These are phyloP conservation scores for Apaloderma vittatum DNA, from an alignment of 2,113 vertebrate genomes.

Conservation along the genomic window DNA sequence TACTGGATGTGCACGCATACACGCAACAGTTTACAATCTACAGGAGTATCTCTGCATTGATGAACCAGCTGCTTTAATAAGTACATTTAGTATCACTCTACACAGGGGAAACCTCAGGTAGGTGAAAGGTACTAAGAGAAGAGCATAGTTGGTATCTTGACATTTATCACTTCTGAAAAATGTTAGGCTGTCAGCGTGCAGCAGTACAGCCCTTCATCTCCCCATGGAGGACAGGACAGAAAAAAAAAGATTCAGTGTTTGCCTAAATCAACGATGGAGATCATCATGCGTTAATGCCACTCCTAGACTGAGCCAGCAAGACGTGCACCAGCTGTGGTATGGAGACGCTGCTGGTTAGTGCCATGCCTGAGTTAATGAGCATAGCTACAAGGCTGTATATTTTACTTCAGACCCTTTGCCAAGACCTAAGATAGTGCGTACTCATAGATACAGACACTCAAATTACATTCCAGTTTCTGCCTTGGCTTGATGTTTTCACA, in stretches of 20 bases:
- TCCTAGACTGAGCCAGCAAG: not conserved
- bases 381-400: not conserved
- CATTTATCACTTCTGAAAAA: not conserved
- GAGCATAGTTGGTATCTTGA: not conserved
- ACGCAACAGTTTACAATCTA: not conserved
- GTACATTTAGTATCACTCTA: not conserved
- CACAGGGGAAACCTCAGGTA: not conserved
- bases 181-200: not conserved
- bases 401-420: not conserved
- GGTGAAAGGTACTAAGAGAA: not conserved
- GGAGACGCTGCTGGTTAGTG: accelerated
- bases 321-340: not conserved
- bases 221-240: not conserved
- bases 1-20: not conserved
- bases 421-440: not conserved
- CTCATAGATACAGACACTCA: not conserved
- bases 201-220: not conserved
- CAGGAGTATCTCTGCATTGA: not conserved
- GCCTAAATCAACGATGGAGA: not conserved
- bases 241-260: not conserved
- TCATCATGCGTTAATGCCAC: not conserved
- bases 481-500: not conserved
- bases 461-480: not conserved
- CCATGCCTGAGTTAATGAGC: not conserved
- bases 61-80: not conserved